Evolutionary conservation across 2,113 vertebrate genomes (phyloP), one percentile per base, ranked within the genome.

Genomic region (Sceloporus tristichus): DNA sequence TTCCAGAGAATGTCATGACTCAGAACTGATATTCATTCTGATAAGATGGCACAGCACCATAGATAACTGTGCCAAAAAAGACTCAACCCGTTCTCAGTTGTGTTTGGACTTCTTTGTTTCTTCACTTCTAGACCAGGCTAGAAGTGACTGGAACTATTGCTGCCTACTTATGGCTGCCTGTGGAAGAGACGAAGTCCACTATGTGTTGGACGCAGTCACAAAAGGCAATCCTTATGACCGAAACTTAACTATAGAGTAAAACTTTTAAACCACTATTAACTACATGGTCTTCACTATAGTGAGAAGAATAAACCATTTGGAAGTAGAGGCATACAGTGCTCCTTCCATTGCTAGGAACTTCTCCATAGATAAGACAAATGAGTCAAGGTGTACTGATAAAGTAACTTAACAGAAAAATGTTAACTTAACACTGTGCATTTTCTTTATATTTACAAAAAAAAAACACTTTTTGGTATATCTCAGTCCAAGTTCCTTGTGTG

Each of bases 21-120:
- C 81, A 2, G 81, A 62, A 4, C 8, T 77, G 48, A 8, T 4
- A 0, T 53, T 90, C 87, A 87, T 42, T 74, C 91, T 73, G 73
- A 66, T 34, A 4, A 82, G 91, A 85, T 86, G 84, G 80, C 38
- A 16, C 9, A 2, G 34, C 76, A 29, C 80, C 94, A 48, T 1
- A 40, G 73, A 73, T 14, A 87, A 85, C 70, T 68, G 27, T 70
- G 83, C 90, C 79, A 90, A 86, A 85, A 65, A 80, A 78, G 85
- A 54, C 8, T 79, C 42, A 84, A 82, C 7, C 78, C 87, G 71
- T 56, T 79, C 38, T 88, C 89, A 81, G 87, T 86, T 13, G 75
- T 78, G 14, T 86, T 56, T 62, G 13, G 48, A 62, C 2, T 53
- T 25, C 27, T 92, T 27, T 48, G 18, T 48, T 5, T 62, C 68